These are phyloP conservation scores for Drosophila incognita DNA, from an alignment of 2,888 invertebrate species.

Conservation along the genomic window DNA sequence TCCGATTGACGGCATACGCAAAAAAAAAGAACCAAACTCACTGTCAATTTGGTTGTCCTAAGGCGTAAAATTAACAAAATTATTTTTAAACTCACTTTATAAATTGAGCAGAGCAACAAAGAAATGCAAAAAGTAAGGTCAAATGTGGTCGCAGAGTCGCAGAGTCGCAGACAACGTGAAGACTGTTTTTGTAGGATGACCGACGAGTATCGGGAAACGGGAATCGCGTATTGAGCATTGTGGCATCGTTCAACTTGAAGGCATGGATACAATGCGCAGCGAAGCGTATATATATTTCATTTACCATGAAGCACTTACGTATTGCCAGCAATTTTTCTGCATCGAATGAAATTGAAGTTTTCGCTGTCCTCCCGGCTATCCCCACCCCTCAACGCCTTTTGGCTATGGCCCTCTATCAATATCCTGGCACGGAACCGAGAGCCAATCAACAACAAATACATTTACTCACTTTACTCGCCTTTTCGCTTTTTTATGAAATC, in stretches of 20 bases:
- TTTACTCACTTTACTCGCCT: conserved; percentile 56
- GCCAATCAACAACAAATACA: conserved; percentile 77
- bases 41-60: conserved; percentile 51
- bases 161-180: conserved; percentile 19
- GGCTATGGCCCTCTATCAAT: conserved; percentile 47
- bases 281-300: conserved; percentile 77
- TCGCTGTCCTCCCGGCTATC: conserved; percentile 21
- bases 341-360: conserved; percentile 77
- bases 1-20: conserved; percentile 33
- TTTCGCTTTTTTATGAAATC: conserved; percentile 73
- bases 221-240: conserved; percentile 9
- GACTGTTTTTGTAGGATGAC: neutral
- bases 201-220: neutral
- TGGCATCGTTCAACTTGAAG: conserved; percentile 35
- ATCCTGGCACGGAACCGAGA: conserved; percentile 59
- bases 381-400: neutral
- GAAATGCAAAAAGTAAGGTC: neutral
- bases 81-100: conserved; percentile 56
- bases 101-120: conserved; percentile 29
- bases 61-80: conserved; percentile 56
- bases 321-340: conserved; percentile 78
- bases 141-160: conserved; percentile 31
- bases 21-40: conserved; percentile 19
- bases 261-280: conserved; percentile 52
- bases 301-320: conserved; percentile 77